phyloP scores from a whole-genome alignment of 2,797 vertebrate species.

The Phoxinus dragarum region DNA sequence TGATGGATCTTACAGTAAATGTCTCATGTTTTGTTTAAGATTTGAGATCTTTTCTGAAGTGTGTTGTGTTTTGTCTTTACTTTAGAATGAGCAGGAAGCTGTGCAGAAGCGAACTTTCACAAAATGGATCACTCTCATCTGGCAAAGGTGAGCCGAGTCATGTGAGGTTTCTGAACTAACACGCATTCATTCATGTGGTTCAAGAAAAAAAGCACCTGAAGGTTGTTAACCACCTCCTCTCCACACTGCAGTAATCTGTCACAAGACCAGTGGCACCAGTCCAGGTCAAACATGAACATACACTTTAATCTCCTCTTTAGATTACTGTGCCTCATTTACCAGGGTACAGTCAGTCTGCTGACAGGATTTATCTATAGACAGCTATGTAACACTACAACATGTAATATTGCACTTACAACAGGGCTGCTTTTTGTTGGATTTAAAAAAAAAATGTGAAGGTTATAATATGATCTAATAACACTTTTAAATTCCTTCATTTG shows the following conservation, averaged over 20 bases:
- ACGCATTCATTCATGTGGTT: neutral
- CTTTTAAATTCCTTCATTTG: neutral
- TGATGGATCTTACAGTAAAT: neutral
- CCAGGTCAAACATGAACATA: neutral
- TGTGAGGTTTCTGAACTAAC: slow-evolving; percentile 44
- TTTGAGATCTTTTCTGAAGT: slow-evolving; percentile 20
- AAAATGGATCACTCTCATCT: slow-evolving; percentile 99
- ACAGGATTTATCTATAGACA: slow-evolving; percentile 67
- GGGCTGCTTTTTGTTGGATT: neutral
- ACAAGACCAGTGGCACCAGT: slow-evolving; percentile 7
- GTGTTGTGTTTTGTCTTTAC: slow-evolving; percentile 36
- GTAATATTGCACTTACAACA: neutral
- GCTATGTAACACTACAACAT: neutral
- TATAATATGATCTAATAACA: neutral
- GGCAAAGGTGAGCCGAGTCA: slow-evolving; percentile 86
- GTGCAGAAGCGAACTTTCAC: slow-evolving; percentile 99
- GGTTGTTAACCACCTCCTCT: neutral
- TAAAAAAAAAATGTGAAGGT: neutral
- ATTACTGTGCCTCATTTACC: slow-evolving; percentile 16
- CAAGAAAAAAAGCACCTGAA: neutral
- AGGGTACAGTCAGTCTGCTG: slow-evolving; percentile 61
- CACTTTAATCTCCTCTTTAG: slow-evolving; percentile 39
- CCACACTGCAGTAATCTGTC: slow-evolving; percentile 35
- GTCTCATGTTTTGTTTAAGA: neutral
- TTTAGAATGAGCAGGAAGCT: slow-evolving; percentile 97